Base-by-base conservation (phyloP, 1,140 invertebrate genomes). In the Drosophila nikananu region DNA sequence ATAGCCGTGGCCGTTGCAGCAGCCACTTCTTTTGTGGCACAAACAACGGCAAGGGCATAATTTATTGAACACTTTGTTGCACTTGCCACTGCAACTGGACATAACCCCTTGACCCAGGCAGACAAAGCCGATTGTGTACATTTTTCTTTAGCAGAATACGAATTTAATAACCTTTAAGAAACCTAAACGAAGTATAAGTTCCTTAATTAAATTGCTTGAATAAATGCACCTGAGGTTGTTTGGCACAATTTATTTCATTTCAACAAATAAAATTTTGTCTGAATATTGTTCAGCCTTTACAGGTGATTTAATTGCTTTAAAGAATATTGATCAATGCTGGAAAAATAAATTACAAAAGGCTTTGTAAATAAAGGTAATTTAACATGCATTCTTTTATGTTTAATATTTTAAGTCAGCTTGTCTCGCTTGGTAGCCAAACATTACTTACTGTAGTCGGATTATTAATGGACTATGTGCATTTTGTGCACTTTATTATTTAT, bases 41-140 rank as follows among this genome's bases (percentile, higher is more conserved):
- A 79, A 78, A 67, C 61, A 83, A 67, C 46, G 58, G 57, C 30
- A 42, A 32, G 70, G 51, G 49, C 54, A 71, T 71, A 80, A 83
- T 80, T 80, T 84, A 84, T 84, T 84, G 77, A 84, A 61, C 81
- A 83, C 77, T 80, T 83, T 84, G 55, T 68, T 66, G 68, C 77
- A 80, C 61, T 46, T 59, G 72, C 55, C 59, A 37, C 57, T 39
- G 39, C 27, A n/a, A 57, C 42, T 55, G 63, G 23, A 61, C 49
- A 54, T 64, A 55, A 48, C 58, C 55, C 42, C 35, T 37, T 37
- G 30, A 67, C 30, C 23, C 9, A 39, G 48, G 27, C 42, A 32
- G 25, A 39, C 6, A 25, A 46, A 57, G 2, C 17, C 12, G 13
- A 25, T 39, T 58, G n/a, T 8, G 23, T 25, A 44, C 23, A 25